These are phyloP conservation scores for Siphlonurus alternatus DNA, from an alignment of 2,888 invertebrate genomes.

Conservation along the genomic window DNA sequence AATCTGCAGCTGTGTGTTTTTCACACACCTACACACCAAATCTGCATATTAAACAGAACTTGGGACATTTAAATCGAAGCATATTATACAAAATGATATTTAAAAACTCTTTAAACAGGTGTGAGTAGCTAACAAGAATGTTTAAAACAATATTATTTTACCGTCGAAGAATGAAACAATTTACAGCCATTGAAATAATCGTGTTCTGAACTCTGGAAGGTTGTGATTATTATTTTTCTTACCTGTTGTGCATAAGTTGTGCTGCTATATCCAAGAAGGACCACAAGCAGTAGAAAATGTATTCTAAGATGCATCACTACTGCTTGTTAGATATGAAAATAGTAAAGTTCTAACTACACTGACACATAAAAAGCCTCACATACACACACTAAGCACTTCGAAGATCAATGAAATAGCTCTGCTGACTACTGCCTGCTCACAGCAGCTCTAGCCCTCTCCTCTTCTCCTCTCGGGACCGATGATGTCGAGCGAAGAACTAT, in stretches of 20 bases:
- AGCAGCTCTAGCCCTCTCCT: background rate
- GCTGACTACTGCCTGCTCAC: background rate
- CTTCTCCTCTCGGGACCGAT: background rate
- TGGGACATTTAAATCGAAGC: background rate
- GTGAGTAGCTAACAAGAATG: too few species aligned
- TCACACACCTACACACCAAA: background rate
- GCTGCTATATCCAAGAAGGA: constrained; percentile 43
- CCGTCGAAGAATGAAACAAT: too few species aligned
- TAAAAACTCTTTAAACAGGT: too few species aligned
- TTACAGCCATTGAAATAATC: background rate
- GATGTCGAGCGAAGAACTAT: background rate
- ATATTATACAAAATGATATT: too few species aligned
- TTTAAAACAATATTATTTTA: too few species aligned
- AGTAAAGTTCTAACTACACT: background rate
- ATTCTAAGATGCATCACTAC: constrained; percentile 63
- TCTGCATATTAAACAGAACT: background rate
- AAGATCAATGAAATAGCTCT: background rate
- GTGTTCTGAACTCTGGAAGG: background rate
- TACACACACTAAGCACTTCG: background rate
- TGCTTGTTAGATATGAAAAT: background rate
- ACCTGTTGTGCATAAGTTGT: constrained; percentile 53
- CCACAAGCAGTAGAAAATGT: constrained; percentile 53
- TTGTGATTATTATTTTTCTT: constrained; percentile 25
- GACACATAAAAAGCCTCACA: background rate
- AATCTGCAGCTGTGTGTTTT: background rate